These are phyloP conservation scores for Drosophila longiperda DNA, from an alignment of 2,888 invertebrate species.

Conservation along the genomic window DNA sequence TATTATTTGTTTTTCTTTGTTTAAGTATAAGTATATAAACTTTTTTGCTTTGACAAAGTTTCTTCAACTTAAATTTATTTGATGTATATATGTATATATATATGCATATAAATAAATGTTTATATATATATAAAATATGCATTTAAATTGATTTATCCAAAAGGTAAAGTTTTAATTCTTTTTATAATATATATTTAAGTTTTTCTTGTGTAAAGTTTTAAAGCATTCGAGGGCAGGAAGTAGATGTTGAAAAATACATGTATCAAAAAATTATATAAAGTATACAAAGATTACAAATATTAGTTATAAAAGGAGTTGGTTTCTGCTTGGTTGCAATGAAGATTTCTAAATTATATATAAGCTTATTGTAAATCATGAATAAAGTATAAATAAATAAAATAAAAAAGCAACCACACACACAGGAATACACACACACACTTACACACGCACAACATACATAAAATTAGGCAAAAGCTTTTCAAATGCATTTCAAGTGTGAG, in stretches of 20 bases:
- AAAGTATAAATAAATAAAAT: not conserved
- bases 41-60: slow-evolving; percentile 74
- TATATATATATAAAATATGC: slow-evolving; percentile 78
- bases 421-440: slow-evolving; percentile 6
- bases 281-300: slow-evolving; percentile 57
- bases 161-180: slow-evolving; percentile 80
- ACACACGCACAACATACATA: not conserved
- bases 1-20: slow-evolving; percentile 62
- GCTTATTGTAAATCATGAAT: slow-evolving; percentile 4
- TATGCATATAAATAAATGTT: slow-evolving; percentile 77
- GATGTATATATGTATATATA: slow-evolving; percentile 38
- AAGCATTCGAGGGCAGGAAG: slow-evolving; percentile 81
- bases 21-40: slow-evolving; percentile 77
- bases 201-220: slow-evolving; percentile 76
- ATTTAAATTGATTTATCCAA: slow-evolving; percentile 80
- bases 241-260: slow-evolving; percentile 80
- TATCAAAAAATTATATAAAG: slow-evolving; percentile 76
- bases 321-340: slow-evolving; percentile 51
- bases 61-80: slow-evolving; percentile 65
- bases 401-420: not conserved
- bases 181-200: slow-evolving; percentile 64
- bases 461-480: slow-evolving; percentile 16
- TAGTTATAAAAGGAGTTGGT: slow-evolving; percentile 61
- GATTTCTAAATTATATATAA: slow-evolving; percentile 38
- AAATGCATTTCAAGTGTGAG: slow-evolving; percentile 23